These are phyloP conservation scores for Bombus superbus DNA, from an alignment of 1,140 invertebrate species.

Conservation along the genomic window DNA sequence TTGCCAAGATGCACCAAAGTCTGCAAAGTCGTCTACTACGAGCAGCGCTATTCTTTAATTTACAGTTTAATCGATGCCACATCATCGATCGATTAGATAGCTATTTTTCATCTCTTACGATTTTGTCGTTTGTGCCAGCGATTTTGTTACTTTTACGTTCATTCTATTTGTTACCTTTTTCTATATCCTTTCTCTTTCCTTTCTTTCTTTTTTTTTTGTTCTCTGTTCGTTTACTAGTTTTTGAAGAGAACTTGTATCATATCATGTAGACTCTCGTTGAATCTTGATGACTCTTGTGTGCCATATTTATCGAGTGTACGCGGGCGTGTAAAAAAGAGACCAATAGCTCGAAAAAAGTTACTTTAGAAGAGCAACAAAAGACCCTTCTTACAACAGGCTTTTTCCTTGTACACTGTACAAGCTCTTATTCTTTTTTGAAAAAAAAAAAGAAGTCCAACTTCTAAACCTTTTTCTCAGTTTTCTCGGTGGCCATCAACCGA, in stretches of 20 bases:
- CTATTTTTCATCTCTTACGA: background rate
- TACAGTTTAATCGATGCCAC: constrained; percentile 1
- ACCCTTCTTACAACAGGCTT: background rate
- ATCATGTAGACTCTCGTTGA: background rate
- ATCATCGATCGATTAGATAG: background rate
- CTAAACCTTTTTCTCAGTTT: too few species aligned
- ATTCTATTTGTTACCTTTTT: background rate
- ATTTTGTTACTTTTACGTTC: background rate
- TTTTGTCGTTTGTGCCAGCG: too few species aligned
- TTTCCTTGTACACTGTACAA: background rate
- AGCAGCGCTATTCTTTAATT: background rate
- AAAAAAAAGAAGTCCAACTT: too few species aligned
- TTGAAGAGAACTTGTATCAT: background rate
- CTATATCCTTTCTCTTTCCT: background rate
- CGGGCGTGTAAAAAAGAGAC: background rate
- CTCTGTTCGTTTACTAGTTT: too few species aligned
- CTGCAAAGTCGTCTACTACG: background rate
- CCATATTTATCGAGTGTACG: background rate
- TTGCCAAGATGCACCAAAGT: constrained; percentile 25
- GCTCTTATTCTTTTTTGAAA: background rate
- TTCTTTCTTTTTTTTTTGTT: background rate
- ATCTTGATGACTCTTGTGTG: background rate
- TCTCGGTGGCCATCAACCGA: too few species aligned
- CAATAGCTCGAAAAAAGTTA: background rate
- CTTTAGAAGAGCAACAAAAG: background rate